phyloP scores from a whole-genome alignment of 2,113 vertebrate species.

The Onychorhynchus coronatus region DNA sequence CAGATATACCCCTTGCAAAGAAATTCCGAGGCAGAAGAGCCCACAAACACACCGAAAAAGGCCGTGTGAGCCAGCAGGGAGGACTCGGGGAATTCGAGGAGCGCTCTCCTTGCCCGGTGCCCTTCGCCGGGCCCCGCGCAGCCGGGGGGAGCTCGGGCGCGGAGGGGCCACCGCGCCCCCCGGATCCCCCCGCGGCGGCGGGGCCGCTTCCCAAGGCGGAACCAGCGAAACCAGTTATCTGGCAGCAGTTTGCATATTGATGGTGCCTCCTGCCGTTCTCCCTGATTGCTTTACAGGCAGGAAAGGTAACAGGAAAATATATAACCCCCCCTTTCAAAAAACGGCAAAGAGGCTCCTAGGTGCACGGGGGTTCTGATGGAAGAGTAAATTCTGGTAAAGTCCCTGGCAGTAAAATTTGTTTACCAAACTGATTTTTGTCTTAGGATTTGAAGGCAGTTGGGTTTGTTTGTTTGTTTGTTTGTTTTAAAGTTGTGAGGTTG shows the following conservation, averaged over 20 bases:
- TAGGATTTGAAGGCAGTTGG: slow-evolving; percentile 9
- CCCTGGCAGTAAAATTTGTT: slow-evolving; percentile 41
- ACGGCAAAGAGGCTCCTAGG: slow-evolving; percentile 27
- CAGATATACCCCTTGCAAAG: rapidly evolving
- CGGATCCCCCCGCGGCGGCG: not conserved
- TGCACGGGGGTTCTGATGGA: slow-evolving; percentile 41
- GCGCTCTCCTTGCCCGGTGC: not conserved
- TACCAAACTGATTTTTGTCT: slow-evolving; percentile 42
- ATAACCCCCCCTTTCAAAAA: slow-evolving; percentile 59
- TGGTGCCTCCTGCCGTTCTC: slow-evolving; percentile 80
- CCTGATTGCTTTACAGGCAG: slow-evolving; percentile 80
- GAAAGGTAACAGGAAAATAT: slow-evolving; percentile 78
- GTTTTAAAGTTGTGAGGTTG: slow-evolving; percentile 18
- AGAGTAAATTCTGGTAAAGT: slow-evolving; percentile 51
- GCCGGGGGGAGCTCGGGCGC: not conserved
- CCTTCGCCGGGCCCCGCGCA: not conserved
- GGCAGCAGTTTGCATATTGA: slow-evolving; percentile 81
- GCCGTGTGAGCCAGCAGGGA: not conserved
- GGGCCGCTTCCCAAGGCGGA: slow-evolving; percentile 72
- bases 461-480: not conserved
- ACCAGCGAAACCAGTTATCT: slow-evolving; percentile 80
- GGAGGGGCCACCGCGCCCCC: not conserved
- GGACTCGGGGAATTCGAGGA: not conserved
- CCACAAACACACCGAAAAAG: rapidly evolving
- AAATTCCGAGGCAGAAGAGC: not conserved